phyloP scores from a whole-genome alignment of 2,113 vertebrate genomes.

The Alexandromys fortis region DNA sequence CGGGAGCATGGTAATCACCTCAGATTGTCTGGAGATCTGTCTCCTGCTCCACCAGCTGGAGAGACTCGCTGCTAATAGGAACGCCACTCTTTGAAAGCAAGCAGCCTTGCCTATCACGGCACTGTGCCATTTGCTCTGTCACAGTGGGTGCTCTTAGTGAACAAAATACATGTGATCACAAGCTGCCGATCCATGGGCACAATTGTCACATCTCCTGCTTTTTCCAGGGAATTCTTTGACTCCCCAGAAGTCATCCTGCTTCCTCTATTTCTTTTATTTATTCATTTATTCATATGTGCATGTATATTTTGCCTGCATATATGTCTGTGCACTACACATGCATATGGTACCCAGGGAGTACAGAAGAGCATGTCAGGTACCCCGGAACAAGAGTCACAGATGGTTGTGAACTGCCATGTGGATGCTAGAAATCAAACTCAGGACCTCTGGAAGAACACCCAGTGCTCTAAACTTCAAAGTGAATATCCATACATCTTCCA shows the following conservation, averaged over 20 bases:
- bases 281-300: not conserved
- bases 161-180: not conserved
- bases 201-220: not conserved
- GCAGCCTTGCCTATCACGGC: not conserved
- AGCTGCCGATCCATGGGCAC: not conserved
- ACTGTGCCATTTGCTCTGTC: not conserved
- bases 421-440: not conserved
- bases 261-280: not conserved
- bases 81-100: not conserved
- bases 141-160: not conserved
- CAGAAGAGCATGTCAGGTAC: not conserved
- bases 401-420: not conserved
- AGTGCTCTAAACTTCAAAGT: not conserved
- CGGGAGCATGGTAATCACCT: not conserved
- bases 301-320: not conserved
- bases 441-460: not conserved
- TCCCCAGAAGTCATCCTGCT: not conserved
- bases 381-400: not conserved
- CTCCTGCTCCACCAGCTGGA: not conserved
- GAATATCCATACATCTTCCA: not conserved
- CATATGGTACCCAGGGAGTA: not conserved
- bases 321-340: not conserved
- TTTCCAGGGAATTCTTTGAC: conserved; percentile 6
- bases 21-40: not conserved
- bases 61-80: not conserved